Percentiles rank a stretch among this genome's conserved stretches.
Conservation (phyloP, 2,888 invertebrate genomes). For the Pegoplata infirma region DNA sequence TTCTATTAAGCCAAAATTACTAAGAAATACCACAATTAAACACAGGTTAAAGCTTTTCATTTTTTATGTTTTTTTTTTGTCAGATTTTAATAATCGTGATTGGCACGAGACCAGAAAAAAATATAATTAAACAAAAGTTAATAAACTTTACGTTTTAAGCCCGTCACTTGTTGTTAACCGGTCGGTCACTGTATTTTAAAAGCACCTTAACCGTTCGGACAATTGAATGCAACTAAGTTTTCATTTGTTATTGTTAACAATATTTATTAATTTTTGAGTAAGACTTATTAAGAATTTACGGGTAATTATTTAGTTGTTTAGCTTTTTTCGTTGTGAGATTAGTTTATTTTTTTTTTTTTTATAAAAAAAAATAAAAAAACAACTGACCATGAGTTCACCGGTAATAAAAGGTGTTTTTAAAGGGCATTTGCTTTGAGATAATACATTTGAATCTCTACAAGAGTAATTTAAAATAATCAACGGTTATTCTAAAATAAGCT, state of each 20-base stretch:
- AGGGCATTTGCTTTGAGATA: not conserved
- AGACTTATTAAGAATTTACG: not conserved
- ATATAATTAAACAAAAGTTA: not conserved
- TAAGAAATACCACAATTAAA: slow-evolving; percentile 22
- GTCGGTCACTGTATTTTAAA: not conserved
- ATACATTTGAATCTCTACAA: not conserved
- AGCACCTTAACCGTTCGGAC: not conserved
- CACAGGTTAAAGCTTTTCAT: slow-evolving; percentile 15
- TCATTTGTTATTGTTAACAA: not conserved
- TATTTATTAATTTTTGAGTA: not conserved
- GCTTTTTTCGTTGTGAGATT: not conserved
- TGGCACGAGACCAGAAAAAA: slow-evolving; percentile 8
- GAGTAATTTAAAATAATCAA: not conserved
- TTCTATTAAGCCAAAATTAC: slow-evolving; percentile 3
- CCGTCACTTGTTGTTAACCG: no score
- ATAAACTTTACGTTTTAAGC: not conserved
- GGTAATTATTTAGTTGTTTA: not conserved
- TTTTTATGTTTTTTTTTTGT: slow-evolving; percentile 2
- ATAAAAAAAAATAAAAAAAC: not conserved
- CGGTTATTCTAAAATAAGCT: no score
- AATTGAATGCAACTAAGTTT: slow-evolving; percentile 14
- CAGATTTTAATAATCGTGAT: not conserved
- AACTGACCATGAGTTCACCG: not conserved
- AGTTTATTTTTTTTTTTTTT: no score
- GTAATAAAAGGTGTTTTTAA: not conserved